Conservation (phyloP, 2,888 invertebrate species). For the Erebia epiphron region DNA sequence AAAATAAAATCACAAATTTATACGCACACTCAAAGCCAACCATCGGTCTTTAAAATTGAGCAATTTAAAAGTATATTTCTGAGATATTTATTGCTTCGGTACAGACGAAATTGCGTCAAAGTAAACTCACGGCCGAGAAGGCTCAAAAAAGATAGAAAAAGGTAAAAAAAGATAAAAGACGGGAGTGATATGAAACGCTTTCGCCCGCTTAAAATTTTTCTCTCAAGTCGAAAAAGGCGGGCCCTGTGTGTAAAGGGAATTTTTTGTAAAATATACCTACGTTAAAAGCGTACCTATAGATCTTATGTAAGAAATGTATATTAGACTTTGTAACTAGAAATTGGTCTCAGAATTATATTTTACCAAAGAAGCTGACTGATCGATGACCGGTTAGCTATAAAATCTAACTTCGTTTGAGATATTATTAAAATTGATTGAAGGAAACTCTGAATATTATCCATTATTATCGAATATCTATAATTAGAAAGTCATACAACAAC, state of each 20-base stretch:
- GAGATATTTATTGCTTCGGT: conserved; percentile 44
- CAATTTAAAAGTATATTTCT: conserved; percentile 8
- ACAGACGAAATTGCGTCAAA: conserved; percentile 52
- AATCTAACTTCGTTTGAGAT: no score
- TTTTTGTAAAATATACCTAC: not conserved
- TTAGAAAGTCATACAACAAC: no score
- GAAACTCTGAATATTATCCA: no score
- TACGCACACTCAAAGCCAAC: not conserved
- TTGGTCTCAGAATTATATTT: not conserved
- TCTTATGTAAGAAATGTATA: not conserved
- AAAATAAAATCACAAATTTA: no score
- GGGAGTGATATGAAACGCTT: conserved; percentile 59
- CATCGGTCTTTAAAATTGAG: conserved; percentile 19
- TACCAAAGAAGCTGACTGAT: not conserved
- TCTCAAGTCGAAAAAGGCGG: conserved; percentile 51
- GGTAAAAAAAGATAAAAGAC: conserved; percentile 57
- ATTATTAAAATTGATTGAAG: no score
- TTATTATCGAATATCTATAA: no score
- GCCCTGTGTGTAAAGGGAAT: conserved; percentile 25
- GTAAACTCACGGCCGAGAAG: conserved; percentile 53
- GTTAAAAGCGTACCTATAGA: not conserved
- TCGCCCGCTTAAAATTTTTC: conserved; percentile 52
- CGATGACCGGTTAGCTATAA: no score
- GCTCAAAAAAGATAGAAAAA: conserved; percentile 28
- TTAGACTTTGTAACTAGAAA: not conserved